Base-by-base conservation (phyloP, 1,140 invertebrate genomes). In the Popillia japonica region DNA sequence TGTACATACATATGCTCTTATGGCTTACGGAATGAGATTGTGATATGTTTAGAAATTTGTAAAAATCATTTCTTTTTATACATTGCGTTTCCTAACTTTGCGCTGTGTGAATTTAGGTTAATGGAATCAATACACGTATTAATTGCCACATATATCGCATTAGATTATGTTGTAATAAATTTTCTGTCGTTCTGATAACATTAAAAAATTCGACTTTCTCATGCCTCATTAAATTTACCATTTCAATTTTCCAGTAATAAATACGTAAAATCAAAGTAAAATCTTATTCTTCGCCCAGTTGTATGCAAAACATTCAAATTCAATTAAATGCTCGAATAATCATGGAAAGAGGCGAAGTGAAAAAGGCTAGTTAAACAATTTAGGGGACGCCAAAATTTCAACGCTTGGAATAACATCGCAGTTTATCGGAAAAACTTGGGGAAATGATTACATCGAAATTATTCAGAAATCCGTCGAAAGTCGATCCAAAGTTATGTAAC, bases 391-490 rank as follows among this genome's bases (percentile, higher is more conserved):
- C 61, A 68, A 68, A 55, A 55, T 68, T 68, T 68, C 11, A 23
- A 11, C 61, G 11, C 61, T 68, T 27, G 61, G 22, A 23, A 34
- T 34, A 23, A 68, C 27, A 34, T 68, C 20, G 22, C 23, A 68
- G 61, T 68, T 68, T 68, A 34, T 68, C 61, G 61, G 61, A 68
- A 68, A 68, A 68, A 68, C 22, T 68, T 27, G 48, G 11, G 4
- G 27, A 68, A 68, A 68, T 34, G 22, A 68, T 68, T 68, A 68
- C 20, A 68, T 68, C 61, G 11, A 68, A 68, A 68, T 68, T 68
- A 68, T 68, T 68, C 61, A 68, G 17, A 20, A 23, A 68, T 68
- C 22, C 61, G 23, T n/a, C 22, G 27, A 68, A 68, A 68, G 61
- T 68, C 27, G 11, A 14, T 68, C 22, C 22, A 27, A 68, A 68